These are phyloP conservation scores for Drosophila pectinifera DNA, from an alignment of 1,140 invertebrate genomes.

Conservation along the genomic window DNA sequence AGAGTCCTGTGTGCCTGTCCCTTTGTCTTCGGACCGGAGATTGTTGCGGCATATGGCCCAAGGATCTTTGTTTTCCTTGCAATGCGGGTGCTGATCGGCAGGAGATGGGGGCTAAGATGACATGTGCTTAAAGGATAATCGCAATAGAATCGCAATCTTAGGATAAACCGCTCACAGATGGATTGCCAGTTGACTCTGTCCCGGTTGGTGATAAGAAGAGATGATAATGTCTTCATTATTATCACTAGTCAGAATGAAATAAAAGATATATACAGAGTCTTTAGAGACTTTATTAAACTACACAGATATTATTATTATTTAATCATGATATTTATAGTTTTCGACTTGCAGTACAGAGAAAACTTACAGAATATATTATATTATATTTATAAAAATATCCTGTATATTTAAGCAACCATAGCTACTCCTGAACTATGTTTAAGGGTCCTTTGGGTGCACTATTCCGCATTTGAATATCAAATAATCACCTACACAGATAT, in stretches of 20 bases:
- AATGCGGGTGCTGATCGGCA: conserved; percentile 14
- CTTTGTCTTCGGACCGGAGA: conserved; percentile 23
- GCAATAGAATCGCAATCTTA: conserved; percentile 37
- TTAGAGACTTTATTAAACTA: no score
- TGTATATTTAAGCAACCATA: no score
- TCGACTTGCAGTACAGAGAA: no score
- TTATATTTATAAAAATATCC: no score
- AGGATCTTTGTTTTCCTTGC: conserved; percentile 25
- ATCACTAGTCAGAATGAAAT: neutral
- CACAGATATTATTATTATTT: no score
- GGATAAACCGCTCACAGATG: conserved; percentile 23
- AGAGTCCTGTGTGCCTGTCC: no score
- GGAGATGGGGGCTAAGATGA: conserved; percentile 20
- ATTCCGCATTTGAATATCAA: no score
- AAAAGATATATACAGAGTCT: neutral
- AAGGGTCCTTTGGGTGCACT: no score
- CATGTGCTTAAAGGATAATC: conserved; percentile 59
- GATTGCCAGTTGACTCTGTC: conserved; percentile 20
- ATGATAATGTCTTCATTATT: conserved; percentile 28
- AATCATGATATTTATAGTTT: no score
- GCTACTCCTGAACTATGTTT: no score
- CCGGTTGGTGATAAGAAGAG: neutral
- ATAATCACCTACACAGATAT: no score
- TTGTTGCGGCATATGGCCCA: conserved; percentile 53
- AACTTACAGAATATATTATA: no score